These are phyloP conservation scores for Gymnobelideus leadbeateri DNA, from an alignment of 2,113 vertebrate species.

Conservation along the genomic window DNA sequence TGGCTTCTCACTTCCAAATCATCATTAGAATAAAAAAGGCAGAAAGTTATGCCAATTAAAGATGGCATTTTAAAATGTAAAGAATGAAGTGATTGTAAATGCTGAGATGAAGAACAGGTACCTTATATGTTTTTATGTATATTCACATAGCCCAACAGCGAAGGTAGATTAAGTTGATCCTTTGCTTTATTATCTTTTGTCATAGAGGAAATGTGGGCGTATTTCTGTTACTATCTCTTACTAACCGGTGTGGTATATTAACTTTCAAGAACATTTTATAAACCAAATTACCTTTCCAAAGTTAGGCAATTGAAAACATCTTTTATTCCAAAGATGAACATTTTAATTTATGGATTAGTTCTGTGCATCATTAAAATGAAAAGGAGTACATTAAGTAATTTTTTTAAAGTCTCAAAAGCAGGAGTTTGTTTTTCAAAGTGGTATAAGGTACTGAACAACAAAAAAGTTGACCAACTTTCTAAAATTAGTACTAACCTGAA, in stretches of 20 bases:
- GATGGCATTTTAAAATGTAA: not conserved
- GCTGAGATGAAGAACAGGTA: not conserved
- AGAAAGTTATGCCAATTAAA: not conserved
- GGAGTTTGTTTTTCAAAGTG: not conserved
- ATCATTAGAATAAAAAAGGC: not conserved
- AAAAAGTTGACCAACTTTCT: not conserved
- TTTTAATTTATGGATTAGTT: not conserved
- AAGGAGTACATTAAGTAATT: not conserved
- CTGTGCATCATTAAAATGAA: not conserved
- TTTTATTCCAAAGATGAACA: not conserved
- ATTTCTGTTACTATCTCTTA: not conserved
- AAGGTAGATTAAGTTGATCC: not conserved
- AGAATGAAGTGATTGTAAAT: not conserved
- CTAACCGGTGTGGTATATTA: not conserved
- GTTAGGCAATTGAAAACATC: not conserved
- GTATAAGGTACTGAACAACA: not conserved
- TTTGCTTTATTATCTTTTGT: not conserved
- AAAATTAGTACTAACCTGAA: not conserved
- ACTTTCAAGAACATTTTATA: not conserved
- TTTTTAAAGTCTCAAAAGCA: not conserved
- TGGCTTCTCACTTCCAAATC: not conserved
- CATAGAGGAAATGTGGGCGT: not conserved
- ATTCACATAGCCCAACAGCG: not conserved
- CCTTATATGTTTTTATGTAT: not conserved
- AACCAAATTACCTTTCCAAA: not conserved